Percentiles rank a stretch among this genome's conserved stretches.
These are phyloP conservation scores for Agrilus planipennis DNA, from an alignment of 1,140 invertebrate species.

Conservation along the genomic window DNA sequence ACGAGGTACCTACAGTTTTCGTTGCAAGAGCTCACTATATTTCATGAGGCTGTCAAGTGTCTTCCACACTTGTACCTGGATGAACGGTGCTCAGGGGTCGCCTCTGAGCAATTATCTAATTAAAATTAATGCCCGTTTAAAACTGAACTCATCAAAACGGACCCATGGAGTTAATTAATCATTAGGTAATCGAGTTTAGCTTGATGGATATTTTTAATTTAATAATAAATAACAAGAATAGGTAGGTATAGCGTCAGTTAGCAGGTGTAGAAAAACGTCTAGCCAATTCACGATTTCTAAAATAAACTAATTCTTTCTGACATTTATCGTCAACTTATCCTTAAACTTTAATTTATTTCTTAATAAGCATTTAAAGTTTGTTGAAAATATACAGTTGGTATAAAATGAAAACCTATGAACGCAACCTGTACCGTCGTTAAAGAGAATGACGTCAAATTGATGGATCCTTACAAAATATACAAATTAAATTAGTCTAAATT, in stretches of 20 bases:
- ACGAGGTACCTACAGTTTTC: too few species aligned
- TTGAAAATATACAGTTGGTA: too few species aligned
- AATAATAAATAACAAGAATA: conserved; percentile 34
- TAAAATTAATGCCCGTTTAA: conserved; percentile 35
- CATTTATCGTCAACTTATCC: too few species aligned
- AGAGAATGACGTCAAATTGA: too few species aligned
- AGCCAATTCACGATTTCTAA: conserved; percentile 8
- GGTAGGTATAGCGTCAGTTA: conserved; percentile 29
- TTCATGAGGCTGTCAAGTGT: conserved; percentile 20
- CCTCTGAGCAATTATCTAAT: conserved; percentile 35
- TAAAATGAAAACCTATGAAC: too few species aligned
- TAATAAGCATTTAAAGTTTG: too few species aligned
- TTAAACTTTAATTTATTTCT: too few species aligned
- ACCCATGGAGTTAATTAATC: conserved; percentile 31
- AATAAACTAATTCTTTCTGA: too few species aligned
- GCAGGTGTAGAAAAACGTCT: conserved; percentile 32
- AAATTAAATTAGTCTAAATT: too few species aligned
- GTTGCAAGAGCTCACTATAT: conserved; percentile 21
- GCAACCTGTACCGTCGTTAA: too few species aligned
- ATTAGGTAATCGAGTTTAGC: conserved; percentile 28
- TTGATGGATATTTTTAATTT: conserved; percentile 35
- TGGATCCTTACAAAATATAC: too few species aligned
- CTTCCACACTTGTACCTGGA: conserved; percentile 11
- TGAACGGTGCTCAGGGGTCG: conserved; percentile 18
- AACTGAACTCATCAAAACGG: conserved; percentile 31